A percentile compares a stretch with the other conserved stretches of the same genome.
Evolutionary conservation across 2,797 vertebrate genomes (phyloP).

Genomic region (Fistularia commersonii): DNA sequence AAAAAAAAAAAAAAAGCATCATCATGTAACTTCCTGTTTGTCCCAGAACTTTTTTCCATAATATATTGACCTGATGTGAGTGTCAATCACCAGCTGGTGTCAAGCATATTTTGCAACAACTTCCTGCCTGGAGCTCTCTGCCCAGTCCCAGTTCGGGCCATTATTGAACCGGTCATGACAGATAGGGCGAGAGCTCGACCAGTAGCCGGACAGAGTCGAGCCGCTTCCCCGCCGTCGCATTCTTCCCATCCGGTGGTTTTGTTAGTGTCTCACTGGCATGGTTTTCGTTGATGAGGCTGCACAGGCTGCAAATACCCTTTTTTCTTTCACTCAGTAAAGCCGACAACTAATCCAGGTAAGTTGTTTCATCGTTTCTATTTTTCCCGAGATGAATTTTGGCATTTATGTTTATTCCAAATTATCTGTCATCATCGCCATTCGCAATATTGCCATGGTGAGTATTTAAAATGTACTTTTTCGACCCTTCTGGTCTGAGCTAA

Average conservation of each 20-base stretch:
- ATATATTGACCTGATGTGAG: constrained; percentile 39
- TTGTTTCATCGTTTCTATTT: neutral
- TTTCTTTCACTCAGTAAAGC: constrained; percentile 32
- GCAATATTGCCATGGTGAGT: too few relatives aligned
- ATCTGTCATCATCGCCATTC: neutral
- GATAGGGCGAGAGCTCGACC: constrained; percentile 17
- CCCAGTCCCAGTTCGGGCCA: constrained; percentile 43
- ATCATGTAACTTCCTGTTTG: too few relatives aligned
- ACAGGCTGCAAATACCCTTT: constrained; percentile 32
- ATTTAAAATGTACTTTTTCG: too few relatives aligned
- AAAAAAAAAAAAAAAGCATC: too few relatives aligned
- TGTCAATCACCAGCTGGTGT: constrained; percentile 28
- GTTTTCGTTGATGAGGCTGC: constrained; percentile 41
- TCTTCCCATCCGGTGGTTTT: constrained; percentile 29
- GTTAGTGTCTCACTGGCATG: constrained; percentile 46
- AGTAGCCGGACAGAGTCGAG: constrained; percentile 34
- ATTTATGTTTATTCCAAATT: neutral
- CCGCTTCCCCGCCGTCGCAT: constrained; percentile 26
- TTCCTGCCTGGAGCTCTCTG: constrained; percentile 53
- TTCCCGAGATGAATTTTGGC: neutral
- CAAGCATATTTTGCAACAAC: constrained; percentile 34
- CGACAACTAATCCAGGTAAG: constrained; percentile 59
- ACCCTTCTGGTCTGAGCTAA: too few relatives aligned
- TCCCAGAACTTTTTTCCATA: neutral
- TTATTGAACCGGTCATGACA: constrained; percentile 60